Base-by-base conservation (phyloP, 2,888 invertebrate species). In the Thecophora atra region DNA sequence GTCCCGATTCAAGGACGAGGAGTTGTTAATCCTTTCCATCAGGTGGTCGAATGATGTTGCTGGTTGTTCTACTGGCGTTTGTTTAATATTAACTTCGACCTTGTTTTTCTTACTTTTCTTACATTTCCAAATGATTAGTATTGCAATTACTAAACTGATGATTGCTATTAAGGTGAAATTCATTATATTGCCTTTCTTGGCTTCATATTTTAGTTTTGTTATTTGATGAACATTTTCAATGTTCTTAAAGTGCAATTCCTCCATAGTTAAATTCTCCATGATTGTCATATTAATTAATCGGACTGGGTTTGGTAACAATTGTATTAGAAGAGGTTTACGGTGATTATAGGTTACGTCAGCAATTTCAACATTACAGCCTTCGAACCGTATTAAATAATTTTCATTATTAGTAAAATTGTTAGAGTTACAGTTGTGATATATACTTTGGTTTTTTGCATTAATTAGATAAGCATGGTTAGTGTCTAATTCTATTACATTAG, bases 1-100 rank as follows among this genome's bases (percentile, higher is more conserved):
- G 65, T 52, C 47, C 52, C 44, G 65, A 65, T 65, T 65, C 65
- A 65, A 65, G 28, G 65, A 65, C 21, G 65, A 65, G 21, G n/a
- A n/a, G n/a, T n/a, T n/a, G n/a, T n/a, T 52, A 65, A 65, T 65
- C 51, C 65, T 65, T 65, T 65, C 65, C 65, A 65, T 65, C 52
- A 65, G 21, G 44, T n/a, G n/a, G n/a, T n/a, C n/a, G n/a, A n/a
- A n/a, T n/a, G n/a, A n/a, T n/a, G n/a, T n/a, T n/a, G n/a, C n/a
- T 65, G 65, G 26, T 65, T 65, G 24, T 65, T 44, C 21, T 26
- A 44, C 47, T 26, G 65, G 65, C 15, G 47, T 44, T 65, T 44
- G 19, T 65, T 44, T 17, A 24, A 65, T 65, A 17, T 65, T 65
- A 65, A 65, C 44, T 44, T 65, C 47, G 7, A 52, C 52, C 21